phyloP scores from a whole-genome alignment of 2,113 vertebrate species.

The Asarcornis scutulata region DNA sequence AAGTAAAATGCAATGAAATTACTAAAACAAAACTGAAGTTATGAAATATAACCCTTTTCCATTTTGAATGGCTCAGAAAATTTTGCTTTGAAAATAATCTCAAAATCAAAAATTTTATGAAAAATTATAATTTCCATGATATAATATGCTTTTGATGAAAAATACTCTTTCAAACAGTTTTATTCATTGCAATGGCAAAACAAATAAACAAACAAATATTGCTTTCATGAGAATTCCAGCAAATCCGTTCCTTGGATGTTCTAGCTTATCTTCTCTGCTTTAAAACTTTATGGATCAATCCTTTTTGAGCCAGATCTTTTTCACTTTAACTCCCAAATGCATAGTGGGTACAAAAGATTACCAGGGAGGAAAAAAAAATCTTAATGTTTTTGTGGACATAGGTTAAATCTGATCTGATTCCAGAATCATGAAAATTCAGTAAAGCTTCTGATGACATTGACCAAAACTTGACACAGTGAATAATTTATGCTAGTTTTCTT shows the following conservation, averaged over 20 bases:
- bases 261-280: not conserved
- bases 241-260: not conserved
- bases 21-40: not conserved
- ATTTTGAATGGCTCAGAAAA: not conserved
- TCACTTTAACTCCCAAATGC: not conserved
- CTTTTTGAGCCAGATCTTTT: not conserved
- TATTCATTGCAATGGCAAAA: not conserved
- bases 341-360: not conserved
- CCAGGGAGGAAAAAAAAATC: not conserved
- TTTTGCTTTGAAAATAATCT: not conserved
- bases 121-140: not conserved
- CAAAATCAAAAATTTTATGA: not conserved
- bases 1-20: not conserved
- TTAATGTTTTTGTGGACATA: not conserved
- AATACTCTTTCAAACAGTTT: not conserved
- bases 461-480: not conserved
- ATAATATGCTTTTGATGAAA: not conserved
- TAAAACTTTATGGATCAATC: not conserved
- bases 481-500: not conserved
- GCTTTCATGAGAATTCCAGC: not conserved
- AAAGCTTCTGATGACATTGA: not conserved
- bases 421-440: not conserved
- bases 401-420: not conserved
- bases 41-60: not conserved
- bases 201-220: not conserved